phyloP scores from a whole-genome alignment of 2,888 invertebrate species.

The Arge pagana region DNA sequence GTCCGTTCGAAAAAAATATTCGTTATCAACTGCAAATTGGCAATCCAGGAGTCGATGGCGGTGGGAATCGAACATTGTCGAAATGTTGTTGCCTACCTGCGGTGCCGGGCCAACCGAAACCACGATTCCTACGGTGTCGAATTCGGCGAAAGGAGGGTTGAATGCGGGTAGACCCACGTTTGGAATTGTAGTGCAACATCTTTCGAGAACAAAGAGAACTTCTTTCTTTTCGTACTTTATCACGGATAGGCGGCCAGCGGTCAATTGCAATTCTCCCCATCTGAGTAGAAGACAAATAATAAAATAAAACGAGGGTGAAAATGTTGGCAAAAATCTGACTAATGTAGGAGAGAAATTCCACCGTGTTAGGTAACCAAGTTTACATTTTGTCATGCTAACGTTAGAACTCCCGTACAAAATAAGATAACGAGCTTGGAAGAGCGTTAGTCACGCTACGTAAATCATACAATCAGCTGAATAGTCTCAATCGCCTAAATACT shows the following conservation, averaged over 20 bases:
- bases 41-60: constrained; percentile 60
- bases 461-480: no score
- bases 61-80: constrained; percentile 42
- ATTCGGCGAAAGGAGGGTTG: constrained; percentile 66
- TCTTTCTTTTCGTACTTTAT: constrained; percentile 13
- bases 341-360: no score
- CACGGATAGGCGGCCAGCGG: constrained; percentile 56
- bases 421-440: no score
- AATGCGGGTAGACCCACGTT: constrained; percentile 55
- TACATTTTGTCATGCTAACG: no score
- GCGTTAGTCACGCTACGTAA: no score
- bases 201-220: constrained; percentile 39
- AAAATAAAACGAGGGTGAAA: not conserved
- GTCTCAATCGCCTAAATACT: no score
- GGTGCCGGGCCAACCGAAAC: constrained; percentile 62
- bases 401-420: no score
- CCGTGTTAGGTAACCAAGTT: no score
- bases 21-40: constrained; percentile 64
- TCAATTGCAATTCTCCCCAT: constrained; percentile 63
- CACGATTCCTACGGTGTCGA: constrained; percentile 75
- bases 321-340: no score
- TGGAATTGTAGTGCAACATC: constrained; percentile 60
- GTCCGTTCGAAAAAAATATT: constrained; percentile 63
- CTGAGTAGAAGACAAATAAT: no score
- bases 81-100: constrained; percentile 50